Base-by-base conservation (phyloP, 2,888 invertebrate genomes). In the Caenorhabditis virilis region DNA sequence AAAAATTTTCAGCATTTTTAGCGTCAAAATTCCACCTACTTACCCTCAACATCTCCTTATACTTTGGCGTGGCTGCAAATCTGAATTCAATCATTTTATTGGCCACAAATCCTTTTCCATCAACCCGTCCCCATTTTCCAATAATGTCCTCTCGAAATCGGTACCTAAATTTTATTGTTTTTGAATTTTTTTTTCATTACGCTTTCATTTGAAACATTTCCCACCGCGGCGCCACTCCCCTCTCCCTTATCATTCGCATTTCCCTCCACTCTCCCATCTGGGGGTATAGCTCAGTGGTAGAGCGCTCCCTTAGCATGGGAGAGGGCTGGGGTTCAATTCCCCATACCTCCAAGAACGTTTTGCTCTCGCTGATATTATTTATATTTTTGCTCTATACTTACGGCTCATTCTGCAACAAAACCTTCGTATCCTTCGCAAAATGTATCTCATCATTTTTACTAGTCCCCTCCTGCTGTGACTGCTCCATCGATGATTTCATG, bases 261-360 rank as follows among this genome's bases (percentile, higher is more conserved):
- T 72, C 72, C 72, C 70, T 58, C 70, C 70, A 72, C 65, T 13
- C 13, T 13, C 30, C 6, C 5, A 5, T 5, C 5, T 45, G 74
- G 74, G 74, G 74, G 65, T 73, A 73, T 75, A 75, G 75, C 73
- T 75, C 75, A 75, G 75, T 70, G 76, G 76, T 76, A 76, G 76
- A 76, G 76, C 76, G 76, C 76, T 76, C 76, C 71, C 76, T 76
- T 76, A 74, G 76, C 76, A 76, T 74, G 76, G 68, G 72, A 76
- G 76, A 76, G 69, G 73, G 64, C 74, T 74, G 74, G 74, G 74
- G 71, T 74, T 74, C 74, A 70, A 73, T 74, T 74, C 74, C 74
- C 71, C 63, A 57, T 53, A 61, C 46, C 48, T 54, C 59, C 46
- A 56, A 41, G 20, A 42, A 35, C 11, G 6, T 55, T 48, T 51